These are phyloP conservation scores for Conistra vaccinii DNA, from an alignment of 2,888 invertebrate genomes.

Conservation along the genomic window DNA sequence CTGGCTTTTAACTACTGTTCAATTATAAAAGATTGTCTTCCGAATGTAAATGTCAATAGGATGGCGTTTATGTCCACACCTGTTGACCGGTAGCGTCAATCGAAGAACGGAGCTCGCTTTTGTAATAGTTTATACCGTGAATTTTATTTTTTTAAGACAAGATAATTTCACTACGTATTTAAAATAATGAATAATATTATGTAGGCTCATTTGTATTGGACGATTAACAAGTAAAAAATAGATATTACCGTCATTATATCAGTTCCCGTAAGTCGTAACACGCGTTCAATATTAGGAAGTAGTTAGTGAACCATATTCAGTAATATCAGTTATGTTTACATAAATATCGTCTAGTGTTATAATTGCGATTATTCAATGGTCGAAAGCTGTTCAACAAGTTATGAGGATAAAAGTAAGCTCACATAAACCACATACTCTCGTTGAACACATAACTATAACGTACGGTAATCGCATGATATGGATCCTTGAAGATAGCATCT, in stretches of 20 bases:
- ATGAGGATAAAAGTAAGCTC: constrained; percentile 41
- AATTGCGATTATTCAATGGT: constrained; percentile 62
- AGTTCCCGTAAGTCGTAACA: constrained; percentile 33
- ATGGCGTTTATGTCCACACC: constrained; percentile 26
- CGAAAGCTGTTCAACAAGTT: constrained; percentile 59
- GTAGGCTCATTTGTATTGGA: not conserved
- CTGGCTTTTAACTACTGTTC: constrained; percentile 32
- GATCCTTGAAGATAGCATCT: constrained; percentile 76
- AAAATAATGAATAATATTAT: constrained; percentile 8
- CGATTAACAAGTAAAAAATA: constrained; percentile 8
- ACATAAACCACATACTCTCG: constrained; percentile 69
- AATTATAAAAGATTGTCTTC: constrained; percentile 51
- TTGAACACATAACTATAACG: constrained; percentile 63
- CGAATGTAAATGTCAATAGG: constrained; percentile 56
- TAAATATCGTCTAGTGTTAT: constrained; percentile 50
- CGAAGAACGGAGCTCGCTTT: not conserved
- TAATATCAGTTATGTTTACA: constrained; percentile 50
- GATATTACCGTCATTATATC: constrained; percentile 26
- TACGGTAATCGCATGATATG: constrained; percentile 72
- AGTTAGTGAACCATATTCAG: constrained; percentile 30
- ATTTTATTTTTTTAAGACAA: not conserved
- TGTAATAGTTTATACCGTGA: constrained; percentile 1
- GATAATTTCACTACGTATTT: constrained; percentile 1
- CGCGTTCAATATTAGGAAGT: constrained; percentile 31
- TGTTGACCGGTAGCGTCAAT: constrained; percentile 14